Evolutionary conservation across 2,888 invertebrate genomes (phyloP).

Genomic region (Acrobasis suavella): DNA sequence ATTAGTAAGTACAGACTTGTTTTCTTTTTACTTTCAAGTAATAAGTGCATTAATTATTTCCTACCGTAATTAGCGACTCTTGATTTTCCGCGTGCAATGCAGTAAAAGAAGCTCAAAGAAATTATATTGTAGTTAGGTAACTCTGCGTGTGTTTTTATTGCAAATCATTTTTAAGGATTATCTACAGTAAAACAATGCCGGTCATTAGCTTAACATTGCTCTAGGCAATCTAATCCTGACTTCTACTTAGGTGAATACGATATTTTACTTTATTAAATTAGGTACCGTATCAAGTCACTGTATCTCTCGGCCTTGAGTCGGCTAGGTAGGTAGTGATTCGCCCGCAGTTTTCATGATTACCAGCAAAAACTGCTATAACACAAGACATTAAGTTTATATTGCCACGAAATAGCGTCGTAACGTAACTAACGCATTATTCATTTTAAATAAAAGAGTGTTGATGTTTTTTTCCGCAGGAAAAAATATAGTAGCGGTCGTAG

Average conservation of each 20-base stretch:
- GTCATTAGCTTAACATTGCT: not conserved
- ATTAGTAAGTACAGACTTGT: conserved; percentile 59
- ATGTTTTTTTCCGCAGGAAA: too few species aligned
- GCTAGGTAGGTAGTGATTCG: not conserved
- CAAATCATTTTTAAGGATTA: not conserved
- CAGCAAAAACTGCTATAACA: not conserved
- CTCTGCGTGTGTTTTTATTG: too few species aligned
- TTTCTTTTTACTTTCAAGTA: conserved; percentile 43
- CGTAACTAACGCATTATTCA: too few species aligned
- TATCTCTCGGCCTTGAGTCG: conserved; percentile 2
- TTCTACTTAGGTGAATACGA: not conserved
- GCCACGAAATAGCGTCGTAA: too few species aligned
- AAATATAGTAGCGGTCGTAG: too few species aligned
- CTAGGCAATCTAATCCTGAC: not conserved
- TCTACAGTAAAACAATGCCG: not conserved
- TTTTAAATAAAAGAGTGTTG: too few species aligned
- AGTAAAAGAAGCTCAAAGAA: too few species aligned
- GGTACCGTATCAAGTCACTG: not conserved
- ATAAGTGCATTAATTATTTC: conserved; percentile 20
- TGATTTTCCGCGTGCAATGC: not conserved
- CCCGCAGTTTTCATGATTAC: not conserved
- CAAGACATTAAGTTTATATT: not conserved
- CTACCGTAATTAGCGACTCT: not conserved
- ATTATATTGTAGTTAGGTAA: not conserved
- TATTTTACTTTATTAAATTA: not conserved